A percentile compares a stretch with the other conserved stretches of the same genome.
phyloP scores from a whole-genome alignment of 1,140 invertebrate species.

The Papilio xuthus region DNA sequence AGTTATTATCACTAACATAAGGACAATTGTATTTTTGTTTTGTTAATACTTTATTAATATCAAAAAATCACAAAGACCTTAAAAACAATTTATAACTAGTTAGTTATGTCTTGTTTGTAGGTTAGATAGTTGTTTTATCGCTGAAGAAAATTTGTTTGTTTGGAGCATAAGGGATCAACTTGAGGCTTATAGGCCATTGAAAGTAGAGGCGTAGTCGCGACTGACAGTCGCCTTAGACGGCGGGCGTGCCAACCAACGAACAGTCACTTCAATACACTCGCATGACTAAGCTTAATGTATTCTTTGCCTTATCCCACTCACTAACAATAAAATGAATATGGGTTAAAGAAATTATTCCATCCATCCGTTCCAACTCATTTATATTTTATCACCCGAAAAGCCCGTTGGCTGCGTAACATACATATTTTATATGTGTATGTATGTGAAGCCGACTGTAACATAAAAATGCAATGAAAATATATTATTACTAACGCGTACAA shows the following conservation, averaged over 20 bases:
- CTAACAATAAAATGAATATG: constrained; percentile 18
- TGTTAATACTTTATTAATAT: neutral
- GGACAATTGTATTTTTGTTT: too few relatives aligned
- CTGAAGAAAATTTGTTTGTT: constrained; percentile 1
- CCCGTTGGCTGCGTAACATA: constrained; percentile 2
- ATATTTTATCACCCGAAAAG: constrained; percentile 21
- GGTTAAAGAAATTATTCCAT: constrained; percentile 23
- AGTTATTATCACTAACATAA: too few relatives aligned
- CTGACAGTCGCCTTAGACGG: constrained; percentile 7
- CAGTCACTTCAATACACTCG: constrained; percentile 3
- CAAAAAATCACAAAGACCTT: neutral
- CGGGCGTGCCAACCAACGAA: neutral
- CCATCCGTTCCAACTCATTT: constrained; percentile 27
- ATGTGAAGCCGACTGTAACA: constrained; percentile 17
- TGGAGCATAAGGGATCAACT: neutral
- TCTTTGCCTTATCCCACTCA: constrained; percentile 2
- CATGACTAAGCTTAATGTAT: constrained; percentile 16
- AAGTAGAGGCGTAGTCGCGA: neutral
- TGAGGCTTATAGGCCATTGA: neutral
- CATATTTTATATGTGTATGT: constrained; percentile 21
- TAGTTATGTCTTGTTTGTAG: neutral
- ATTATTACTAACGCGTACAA: constrained; percentile 22
- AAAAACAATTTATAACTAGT: neutral
- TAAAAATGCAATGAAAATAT: constrained; percentile 29
- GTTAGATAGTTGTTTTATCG: neutral